Percentiles rank a stretch among this genome's conserved stretches.
phyloP scores from a whole-genome alignment of 2,888 invertebrate genomes.

The Standfussiana lucernea region DNA sequence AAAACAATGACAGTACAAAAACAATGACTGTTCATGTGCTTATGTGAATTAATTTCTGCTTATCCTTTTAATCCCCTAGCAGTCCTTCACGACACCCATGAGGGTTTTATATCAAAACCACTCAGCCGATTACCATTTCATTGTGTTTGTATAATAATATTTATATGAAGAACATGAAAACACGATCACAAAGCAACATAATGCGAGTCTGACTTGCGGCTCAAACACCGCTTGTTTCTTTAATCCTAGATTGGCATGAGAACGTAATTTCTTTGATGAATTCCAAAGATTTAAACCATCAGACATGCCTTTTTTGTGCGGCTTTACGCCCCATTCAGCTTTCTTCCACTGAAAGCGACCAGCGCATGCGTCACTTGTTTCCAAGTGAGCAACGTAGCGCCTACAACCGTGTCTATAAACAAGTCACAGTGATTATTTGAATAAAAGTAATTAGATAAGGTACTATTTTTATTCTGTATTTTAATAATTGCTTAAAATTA shows the following conservation, averaged over 20 bases:
- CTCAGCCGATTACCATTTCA: slow-evolving; percentile 19
- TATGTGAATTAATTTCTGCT: background rate
- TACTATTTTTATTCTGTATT: no score
- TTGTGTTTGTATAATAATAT: background rate
- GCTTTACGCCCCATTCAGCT: background rate
- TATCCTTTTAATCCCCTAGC: slow-evolving; percentile 1
- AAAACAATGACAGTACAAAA: background rate
- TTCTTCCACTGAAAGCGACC: background rate
- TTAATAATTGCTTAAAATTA: no score
- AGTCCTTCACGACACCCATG: slow-evolving; percentile 24
- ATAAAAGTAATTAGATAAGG: no score
- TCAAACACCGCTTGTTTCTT: slow-evolving; percentile 19
- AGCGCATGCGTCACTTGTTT: background rate
- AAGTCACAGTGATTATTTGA: no score
- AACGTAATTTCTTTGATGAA: slow-evolving; percentile 25
- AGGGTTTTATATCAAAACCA: slow-evolving; percentile 1
- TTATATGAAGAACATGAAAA: slow-evolving; percentile 9
- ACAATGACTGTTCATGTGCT: background rate
- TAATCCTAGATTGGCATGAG: slow-evolving; percentile 38
- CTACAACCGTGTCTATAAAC: no score
- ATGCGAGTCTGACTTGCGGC: slow-evolving; percentile 3
- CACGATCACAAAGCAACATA: background rate
- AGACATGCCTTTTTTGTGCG: background rate
- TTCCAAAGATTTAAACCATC: background rate
- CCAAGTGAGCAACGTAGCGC: background rate